These are phyloP conservation scores for Sebastes itinus DNA, from an alignment of 2,797 vertebrate genomes.

Conservation along the genomic window DNA sequence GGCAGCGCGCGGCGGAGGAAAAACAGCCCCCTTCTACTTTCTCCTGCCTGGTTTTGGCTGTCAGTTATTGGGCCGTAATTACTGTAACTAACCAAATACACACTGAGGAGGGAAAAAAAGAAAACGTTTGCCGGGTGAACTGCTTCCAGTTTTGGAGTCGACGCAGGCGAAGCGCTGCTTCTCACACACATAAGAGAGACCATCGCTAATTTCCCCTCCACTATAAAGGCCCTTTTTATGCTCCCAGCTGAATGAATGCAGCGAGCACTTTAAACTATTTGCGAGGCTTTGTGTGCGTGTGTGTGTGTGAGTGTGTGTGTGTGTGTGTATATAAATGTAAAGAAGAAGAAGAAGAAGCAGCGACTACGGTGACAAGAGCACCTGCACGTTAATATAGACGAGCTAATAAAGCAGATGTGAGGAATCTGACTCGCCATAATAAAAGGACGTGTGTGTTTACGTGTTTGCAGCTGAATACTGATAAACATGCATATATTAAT, in stretches of 20 bases:
- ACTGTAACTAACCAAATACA: conserved; percentile 99
- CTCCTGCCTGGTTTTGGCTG: conserved; percentile 99
- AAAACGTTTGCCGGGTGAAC: conserved; percentile 94
- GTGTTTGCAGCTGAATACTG: conserved; percentile 31
- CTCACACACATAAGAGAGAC: conserved; percentile 93
- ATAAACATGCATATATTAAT: conserved; percentile 13
- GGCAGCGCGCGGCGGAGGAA: conserved; percentile 88
- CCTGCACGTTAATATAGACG: conserved; percentile 57
- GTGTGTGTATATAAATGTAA: conserved; percentile 53
- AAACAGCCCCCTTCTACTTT: conserved; percentile 91
- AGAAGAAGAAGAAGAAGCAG: conserved; percentile 50
- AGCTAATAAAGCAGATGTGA: conserved; percentile 50
- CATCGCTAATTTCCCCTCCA: conserved; percentile 90
- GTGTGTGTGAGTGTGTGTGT: conserved; percentile 37
- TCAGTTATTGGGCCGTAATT: conserved; percentile 99
- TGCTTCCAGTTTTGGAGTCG: conserved; percentile 93
- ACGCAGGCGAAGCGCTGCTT: conserved; percentile 92
- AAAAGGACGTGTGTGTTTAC: conserved; percentile 46
- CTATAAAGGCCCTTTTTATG: conserved; percentile 90
- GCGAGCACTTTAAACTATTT: conserved; percentile 76
- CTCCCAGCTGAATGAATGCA: conserved; percentile 70
- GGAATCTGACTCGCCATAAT: conserved; percentile 13
- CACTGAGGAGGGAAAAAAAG: background rate
- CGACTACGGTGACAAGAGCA: conserved; percentile 40
- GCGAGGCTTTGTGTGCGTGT: conserved; percentile 60